Evolutionary conservation across 2,797 vertebrate genomes (phyloP).

Genomic region (Falco concolor): DNA sequence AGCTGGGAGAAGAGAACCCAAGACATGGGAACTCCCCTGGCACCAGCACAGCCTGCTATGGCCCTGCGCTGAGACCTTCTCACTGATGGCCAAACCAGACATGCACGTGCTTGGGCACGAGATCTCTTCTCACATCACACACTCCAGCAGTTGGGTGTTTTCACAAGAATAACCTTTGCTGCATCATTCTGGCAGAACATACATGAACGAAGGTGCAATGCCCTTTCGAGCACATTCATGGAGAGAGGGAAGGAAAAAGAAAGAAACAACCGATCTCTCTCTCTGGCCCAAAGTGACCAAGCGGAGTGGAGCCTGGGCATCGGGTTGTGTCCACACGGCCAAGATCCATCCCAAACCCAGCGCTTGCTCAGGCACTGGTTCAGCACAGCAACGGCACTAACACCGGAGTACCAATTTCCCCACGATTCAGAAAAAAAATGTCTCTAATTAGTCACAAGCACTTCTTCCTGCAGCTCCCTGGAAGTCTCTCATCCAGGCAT

Average conservation of each 20-base stretch:
- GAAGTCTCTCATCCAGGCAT: background rate
- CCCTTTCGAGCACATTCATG: accelerated
- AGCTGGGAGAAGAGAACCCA: background rate
- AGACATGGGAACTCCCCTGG: background rate
- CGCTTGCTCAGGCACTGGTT: background rate
- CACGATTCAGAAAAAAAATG: background rate
- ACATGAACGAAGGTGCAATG: accelerated
- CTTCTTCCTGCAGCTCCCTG: background rate
- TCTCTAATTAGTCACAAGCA: background rate
- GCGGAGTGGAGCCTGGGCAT: background rate
- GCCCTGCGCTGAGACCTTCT: background rate
- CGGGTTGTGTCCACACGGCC: accelerated
- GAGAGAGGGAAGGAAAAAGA: background rate
- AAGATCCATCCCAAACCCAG: background rate
- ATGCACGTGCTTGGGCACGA: background rate
- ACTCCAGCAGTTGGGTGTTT: background rate
- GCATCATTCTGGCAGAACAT: background rate
- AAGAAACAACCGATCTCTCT: background rate
- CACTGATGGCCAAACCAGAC: accelerated
- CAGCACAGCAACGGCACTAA: background rate
- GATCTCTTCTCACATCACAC: background rate
- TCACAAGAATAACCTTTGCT: background rate
- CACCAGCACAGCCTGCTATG: background rate
- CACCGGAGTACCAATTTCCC: background rate
- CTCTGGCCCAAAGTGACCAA: background rate